These are phyloP conservation scores for Pyrrhia umbra DNA, from an alignment of 2,888 invertebrate species.

Conservation along the genomic window DNA sequence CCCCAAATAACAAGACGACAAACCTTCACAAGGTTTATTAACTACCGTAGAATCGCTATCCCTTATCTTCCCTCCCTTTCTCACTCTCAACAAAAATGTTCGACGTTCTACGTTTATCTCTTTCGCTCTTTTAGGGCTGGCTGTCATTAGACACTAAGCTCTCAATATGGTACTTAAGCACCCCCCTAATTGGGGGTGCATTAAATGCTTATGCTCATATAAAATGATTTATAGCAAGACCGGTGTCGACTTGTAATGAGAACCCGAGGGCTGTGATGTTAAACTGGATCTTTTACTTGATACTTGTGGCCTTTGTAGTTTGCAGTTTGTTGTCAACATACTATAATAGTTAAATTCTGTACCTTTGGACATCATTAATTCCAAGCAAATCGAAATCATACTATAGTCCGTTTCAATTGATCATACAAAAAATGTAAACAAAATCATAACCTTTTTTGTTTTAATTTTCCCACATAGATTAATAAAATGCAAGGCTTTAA, in stretches of 20 bases:
- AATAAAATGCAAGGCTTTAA: too few relatives aligned
- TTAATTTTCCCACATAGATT: too few relatives aligned
- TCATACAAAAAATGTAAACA: too few relatives aligned
- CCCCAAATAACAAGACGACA: slow-evolving; percentile 27
- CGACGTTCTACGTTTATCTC: slow-evolving; percentile 17
- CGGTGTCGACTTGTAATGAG: slow-evolving; percentile 59
- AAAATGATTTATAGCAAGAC: slow-evolving; percentile 80
- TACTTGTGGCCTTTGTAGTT: slow-evolving; percentile 21
- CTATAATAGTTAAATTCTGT: neutral
- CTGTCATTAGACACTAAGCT: slow-evolving; percentile 66
- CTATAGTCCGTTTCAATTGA: too few relatives aligned
- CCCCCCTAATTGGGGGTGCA: slow-evolving; percentile 79
- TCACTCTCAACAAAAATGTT: slow-evolving; percentile 4
- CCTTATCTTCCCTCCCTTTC: slow-evolving; percentile 24
- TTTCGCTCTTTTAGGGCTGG: slow-evolving; percentile 40
- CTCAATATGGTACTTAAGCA: slow-evolving; percentile 70
- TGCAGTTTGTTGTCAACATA: neutral
- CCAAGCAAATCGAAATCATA: too few relatives aligned
- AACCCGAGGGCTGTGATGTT: slow-evolving; percentile 47
- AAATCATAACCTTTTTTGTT: too few relatives aligned
- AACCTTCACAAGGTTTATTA: slow-evolving; percentile 49
- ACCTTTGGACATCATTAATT: neutral
- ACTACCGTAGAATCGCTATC: slow-evolving; percentile 53
- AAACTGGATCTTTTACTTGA: slow-evolving; percentile 20
- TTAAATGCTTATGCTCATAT: slow-evolving; percentile 80